A percentile compares a stretch with the other conserved stretches of the same genome.
These are phyloP conservation scores for Itoplectis maculator DNA, from an alignment of 2,888 invertebrate genomes.

Conservation along the genomic window DNA sequence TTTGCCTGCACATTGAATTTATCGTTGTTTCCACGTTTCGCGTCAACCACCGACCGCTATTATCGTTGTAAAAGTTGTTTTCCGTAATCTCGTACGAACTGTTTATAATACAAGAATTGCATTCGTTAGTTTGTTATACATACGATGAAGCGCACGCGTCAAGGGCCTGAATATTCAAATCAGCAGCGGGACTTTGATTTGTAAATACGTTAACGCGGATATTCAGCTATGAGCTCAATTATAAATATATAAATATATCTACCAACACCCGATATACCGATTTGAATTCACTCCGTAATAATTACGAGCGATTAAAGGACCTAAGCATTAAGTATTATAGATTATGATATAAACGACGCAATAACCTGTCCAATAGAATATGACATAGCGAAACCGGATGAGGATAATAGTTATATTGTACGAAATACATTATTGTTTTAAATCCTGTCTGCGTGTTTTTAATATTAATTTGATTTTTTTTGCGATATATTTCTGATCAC, in stretches of 20 bases:
- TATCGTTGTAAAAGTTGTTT: constrained; percentile 36
- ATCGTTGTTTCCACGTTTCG: constrained; percentile 3
- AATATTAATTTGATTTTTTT: neutral
- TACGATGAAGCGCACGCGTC: neutral
- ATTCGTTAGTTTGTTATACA: constrained; percentile 19
- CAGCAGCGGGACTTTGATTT: constrained; percentile 13
- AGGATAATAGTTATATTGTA: constrained; percentile 70
- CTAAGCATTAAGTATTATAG: constrained; percentile 19
- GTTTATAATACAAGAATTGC: neutral
- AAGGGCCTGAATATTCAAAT: neutral
- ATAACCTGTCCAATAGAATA: constrained; percentile 78
- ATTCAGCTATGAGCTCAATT: constrained; percentile 13
- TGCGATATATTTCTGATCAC: neutral
- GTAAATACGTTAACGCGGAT: constrained; percentile 40
- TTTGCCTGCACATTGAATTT: constrained; percentile 19
- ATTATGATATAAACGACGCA: constrained; percentile 72
- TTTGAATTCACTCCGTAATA: constrained; percentile 19
- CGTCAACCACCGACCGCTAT: neutral
- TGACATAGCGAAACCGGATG: constrained; percentile 70
- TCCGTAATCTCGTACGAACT: neutral
- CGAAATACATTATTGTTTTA: constrained; percentile 79
- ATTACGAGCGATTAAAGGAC: constrained; percentile 9
- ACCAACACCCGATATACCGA: neutral
- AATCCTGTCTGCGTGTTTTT: constrained; percentile 65
- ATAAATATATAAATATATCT: neutral